Percentiles rank a stretch among this genome's conserved stretches.
phyloP scores from a whole-genome alignment of 2,113 vertebrate genomes.

The Setophaga kirtlandii region DNA sequence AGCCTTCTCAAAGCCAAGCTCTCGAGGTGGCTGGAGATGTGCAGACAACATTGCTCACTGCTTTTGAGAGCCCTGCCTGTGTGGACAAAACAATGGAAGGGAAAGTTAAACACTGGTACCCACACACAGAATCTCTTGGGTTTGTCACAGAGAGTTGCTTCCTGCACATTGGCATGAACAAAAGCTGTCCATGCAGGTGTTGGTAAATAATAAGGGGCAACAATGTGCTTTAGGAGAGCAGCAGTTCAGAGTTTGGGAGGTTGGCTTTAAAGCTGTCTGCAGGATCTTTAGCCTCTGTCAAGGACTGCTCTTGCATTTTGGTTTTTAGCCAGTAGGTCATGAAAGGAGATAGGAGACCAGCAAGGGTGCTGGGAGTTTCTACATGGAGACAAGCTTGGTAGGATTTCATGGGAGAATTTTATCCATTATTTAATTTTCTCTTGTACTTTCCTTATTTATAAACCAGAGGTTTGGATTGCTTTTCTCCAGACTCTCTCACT shows the following conservation, averaged over 20 bases:
- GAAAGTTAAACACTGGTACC: neutral
- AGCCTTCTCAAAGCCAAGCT: neutral
- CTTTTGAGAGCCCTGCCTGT: neutral
- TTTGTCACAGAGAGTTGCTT: neutral
- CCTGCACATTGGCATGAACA: neutral
- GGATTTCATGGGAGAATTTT: slow-evolving; percentile 8
- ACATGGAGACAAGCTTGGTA: neutral
- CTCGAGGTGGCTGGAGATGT: neutral
- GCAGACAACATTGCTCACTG: neutral
- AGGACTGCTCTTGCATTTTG: neutral
- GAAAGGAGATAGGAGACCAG: neutral
- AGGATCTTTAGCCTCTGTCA: neutral
- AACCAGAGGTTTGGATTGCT: slow-evolving; percentile 49
- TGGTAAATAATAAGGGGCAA: neutral
- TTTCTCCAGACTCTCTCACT: slow-evolving; percentile 36
- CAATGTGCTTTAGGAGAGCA: neutral
- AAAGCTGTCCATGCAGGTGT: neutral
- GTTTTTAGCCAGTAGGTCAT: neutral
- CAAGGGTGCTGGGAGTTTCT: neutral
- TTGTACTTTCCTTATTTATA: slow-evolving; percentile 44
- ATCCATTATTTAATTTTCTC: slow-evolving; percentile 13
- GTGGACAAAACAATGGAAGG: neutral
- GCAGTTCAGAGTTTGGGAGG: neutral
- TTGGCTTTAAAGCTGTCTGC: neutral
- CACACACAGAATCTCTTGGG: neutral